A percentile compares a stretch with the other conserved stretches of the same genome.
Evolutionary conservation across 1,140 invertebrate genomes (phyloP).

Genomic region (Hycleus phaleratus): DNA sequence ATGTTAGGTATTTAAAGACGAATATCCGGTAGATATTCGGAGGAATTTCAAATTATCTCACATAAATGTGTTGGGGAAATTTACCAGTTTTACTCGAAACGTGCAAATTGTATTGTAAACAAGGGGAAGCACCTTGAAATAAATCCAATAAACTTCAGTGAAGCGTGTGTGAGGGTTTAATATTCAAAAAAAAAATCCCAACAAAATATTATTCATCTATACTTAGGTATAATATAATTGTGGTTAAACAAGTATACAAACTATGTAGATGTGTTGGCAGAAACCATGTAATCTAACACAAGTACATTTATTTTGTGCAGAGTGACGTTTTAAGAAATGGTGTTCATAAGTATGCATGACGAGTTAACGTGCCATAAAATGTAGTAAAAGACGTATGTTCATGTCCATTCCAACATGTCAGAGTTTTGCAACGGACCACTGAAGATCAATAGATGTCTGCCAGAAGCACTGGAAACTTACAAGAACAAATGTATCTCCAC

Average conservation of each 20-base stretch:
- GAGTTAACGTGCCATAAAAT: slow-evolving; percentile 18
- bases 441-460: slow-evolving; percentile 16
- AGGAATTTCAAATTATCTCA: too few relatives aligned
- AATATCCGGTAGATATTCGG: background rate
- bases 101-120: slow-evolving; percentile 9
- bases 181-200: too few relatives aligned
- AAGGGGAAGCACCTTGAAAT: slow-evolving; percentile 6
- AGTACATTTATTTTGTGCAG: slow-evolving; percentile 4
- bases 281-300: slow-evolving; percentile 3
- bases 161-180: slow-evolving; percentile 1
- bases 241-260: too few relatives aligned
- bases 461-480: slow-evolving; percentile 9
- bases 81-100: background rate
- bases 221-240: too few relatives aligned
- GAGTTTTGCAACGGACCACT: slow-evolving; percentile 14
- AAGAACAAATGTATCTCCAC: slow-evolving; percentile 17
- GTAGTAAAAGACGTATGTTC: slow-evolving; percentile 15
- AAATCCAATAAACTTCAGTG: slow-evolving; percentile 10
- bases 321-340: slow-evolving; percentile 6
- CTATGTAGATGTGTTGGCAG: too few relatives aligned
- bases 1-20: slow-evolving; percentile 9
- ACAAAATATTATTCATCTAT: too few relatives aligned
- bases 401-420: slow-evolving; percentile 17
- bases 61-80: too few relatives aligned
- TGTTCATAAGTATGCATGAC: slow-evolving; percentile 15